phyloP scores from a whole-genome alignment of 64 coral and sea anemone genomes.

The Trachythela sp. region DNA sequence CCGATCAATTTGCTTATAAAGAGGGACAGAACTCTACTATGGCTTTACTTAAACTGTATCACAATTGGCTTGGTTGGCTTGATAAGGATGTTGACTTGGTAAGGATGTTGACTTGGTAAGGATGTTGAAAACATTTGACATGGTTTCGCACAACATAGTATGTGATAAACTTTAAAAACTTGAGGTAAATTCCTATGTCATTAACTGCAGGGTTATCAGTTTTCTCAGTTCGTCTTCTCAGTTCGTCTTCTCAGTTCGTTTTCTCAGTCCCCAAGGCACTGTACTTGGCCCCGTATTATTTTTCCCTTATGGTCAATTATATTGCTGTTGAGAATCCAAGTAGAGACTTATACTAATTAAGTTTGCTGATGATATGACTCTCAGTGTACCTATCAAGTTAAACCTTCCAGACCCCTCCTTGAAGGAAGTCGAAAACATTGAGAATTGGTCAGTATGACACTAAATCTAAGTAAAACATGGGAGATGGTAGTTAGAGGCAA shows the following conservation, averaged over 20 bases:
- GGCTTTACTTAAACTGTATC: background rate
- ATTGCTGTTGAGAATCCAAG: background rate
- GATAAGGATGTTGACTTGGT: background rate
- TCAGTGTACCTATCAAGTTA: background rate
- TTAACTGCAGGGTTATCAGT: background rate
- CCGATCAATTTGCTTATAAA: background rate
- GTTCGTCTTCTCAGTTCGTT: background rate
- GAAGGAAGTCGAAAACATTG: background rate
- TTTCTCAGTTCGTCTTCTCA: background rate
- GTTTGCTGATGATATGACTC: conserved; percentile 7
- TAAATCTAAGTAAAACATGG: background rate
- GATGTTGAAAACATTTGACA: background rate
- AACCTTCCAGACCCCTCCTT: background rate
- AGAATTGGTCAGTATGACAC: background rate
- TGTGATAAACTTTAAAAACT: background rate
- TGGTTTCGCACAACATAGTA: background rate
- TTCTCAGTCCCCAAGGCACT: background rate
- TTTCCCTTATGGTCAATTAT: background rate
- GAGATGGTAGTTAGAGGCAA: background rate
- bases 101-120: background rate
- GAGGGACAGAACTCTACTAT: background rate
- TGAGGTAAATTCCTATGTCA: background rate
- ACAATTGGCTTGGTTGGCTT: background rate
- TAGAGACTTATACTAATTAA: background rate
- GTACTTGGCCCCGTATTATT: background rate